Evolutionary conservation across 2,797 vertebrate species (phyloP).

Genomic region (Sylvia borin): DNA sequence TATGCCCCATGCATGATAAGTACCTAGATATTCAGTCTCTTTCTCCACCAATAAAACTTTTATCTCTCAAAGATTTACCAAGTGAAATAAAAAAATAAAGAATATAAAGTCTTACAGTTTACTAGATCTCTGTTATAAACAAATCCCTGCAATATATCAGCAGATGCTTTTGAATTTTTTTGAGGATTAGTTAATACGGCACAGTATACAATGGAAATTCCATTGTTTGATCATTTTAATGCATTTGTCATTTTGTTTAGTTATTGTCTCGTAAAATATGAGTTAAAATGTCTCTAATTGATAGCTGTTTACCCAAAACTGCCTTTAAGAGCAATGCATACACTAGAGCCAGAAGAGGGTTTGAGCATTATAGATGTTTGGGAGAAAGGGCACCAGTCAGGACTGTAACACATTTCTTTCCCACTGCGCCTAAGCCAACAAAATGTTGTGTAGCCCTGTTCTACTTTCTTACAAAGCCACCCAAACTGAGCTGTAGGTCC

Average conservation of each 20-base stretch:
- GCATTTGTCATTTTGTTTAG: constrained; percentile 17
- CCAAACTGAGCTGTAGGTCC: background rate
- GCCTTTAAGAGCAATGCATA: background rate
- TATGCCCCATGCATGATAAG: background rate
- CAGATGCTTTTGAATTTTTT: background rate
- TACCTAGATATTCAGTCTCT: background rate
- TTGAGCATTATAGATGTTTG: background rate
- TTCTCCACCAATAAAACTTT: background rate
- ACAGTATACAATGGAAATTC: background rate
- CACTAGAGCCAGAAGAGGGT: background rate
- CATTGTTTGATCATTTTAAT: background rate
- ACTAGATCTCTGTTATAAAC: background rate
- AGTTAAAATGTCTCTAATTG: background rate
- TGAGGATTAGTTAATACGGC: background rate
- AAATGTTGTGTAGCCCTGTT: background rate
- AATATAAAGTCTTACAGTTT: background rate
- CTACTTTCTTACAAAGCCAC: background rate
- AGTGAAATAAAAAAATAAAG: background rate
- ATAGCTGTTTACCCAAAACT: constrained; percentile 14
- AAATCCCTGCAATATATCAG: background rate
- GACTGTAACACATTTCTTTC: background rate
- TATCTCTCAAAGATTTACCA: constrained; percentile 14
- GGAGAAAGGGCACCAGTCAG: background rate
- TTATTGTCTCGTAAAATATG: background rate
- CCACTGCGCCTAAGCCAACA: background rate